These are phyloP conservation scores for Drosophila baimaii DNA, from an alignment of 1,140 invertebrate genomes.

Conservation along the genomic window DNA sequence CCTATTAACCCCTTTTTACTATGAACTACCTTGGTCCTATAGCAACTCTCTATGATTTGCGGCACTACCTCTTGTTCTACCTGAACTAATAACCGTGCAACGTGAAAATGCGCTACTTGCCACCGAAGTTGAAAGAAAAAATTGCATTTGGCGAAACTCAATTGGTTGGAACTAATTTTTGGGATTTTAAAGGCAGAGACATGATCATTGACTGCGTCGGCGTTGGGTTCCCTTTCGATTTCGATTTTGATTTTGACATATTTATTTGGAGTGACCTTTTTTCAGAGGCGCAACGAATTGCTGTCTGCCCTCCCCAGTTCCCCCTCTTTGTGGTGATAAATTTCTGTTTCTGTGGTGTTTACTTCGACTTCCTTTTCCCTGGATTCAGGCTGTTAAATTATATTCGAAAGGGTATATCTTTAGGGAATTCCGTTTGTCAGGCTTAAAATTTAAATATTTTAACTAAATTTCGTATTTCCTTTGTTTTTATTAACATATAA, in stretches of 20 bases:
- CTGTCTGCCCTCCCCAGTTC: too few relatives aligned
- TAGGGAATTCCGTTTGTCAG: not conserved
- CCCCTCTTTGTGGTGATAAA: slow-evolving; percentile 45
- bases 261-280: slow-evolving; percentile 75
- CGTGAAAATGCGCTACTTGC: slow-evolving; percentile 11
- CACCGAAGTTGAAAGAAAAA: slow-evolving; percentile 24
- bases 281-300: slow-evolving; percentile 67
- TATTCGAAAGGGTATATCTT: not conserved
- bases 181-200: slow-evolving; percentile 11
- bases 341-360: slow-evolving; percentile 34
- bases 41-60: not conserved
- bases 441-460: too few relatives aligned
- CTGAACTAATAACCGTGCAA: slow-evolving; percentile 45
- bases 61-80: slow-evolving; percentile 9
- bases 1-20: slow-evolving; percentile 16
- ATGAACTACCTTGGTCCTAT: not conserved
- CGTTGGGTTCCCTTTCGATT: slow-evolving; percentile 52
- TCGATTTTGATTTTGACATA: slow-evolving; percentile 76
- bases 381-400: not conserved
- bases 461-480: not conserved
- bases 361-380: slow-evolving; percentile 48
- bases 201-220: slow-evolving; percentile 54
- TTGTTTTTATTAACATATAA: not conserved
- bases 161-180: slow-evolving; percentile 72
- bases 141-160: slow-evolving; percentile 57